Percentiles rank a stretch among this genome's conserved stretches.
These are phyloP conservation scores for Emydoidea blandingii DNA, from an alignment of 2,797 vertebrate genomes.

Conservation along the genomic window DNA sequence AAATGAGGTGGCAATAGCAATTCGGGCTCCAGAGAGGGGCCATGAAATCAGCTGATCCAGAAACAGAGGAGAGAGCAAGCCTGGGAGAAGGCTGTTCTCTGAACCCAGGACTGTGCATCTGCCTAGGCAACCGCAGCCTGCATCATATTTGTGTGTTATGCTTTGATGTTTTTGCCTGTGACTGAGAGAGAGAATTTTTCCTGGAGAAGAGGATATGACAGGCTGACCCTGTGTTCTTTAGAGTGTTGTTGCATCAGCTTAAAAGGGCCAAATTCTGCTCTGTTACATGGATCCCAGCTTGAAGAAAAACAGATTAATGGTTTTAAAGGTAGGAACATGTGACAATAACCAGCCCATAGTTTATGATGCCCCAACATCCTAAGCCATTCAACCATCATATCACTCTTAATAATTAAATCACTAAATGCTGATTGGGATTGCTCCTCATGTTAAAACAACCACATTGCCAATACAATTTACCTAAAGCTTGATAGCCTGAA, in stretches of 20 bases:
- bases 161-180: not conserved
- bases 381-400: not conserved
- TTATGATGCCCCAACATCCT: not conserved
- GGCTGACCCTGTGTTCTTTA: not conserved
- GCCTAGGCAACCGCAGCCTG: not conserved
- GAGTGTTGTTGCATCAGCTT: not conserved
- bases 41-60: not conserved
- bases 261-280: not conserved
- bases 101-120: not conserved
- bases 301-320: not conserved
- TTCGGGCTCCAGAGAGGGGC: not conserved
- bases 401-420: not conserved
- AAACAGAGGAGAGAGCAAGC: not conserved
- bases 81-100: not conserved
- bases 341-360: not conserved
- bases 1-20: not conserved
- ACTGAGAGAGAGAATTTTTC: not conserved
- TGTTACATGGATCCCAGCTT: not conserved
- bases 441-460: not conserved
- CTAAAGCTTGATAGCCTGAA: not conserved
- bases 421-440: not conserved
- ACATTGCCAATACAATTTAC: not conserved
- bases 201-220: not conserved
- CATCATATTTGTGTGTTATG: not conserved
- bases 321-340: not conserved